phyloP scores from a whole-genome alignment of 2,113 vertebrate species.

The Pseudonaja textilis region DNA sequence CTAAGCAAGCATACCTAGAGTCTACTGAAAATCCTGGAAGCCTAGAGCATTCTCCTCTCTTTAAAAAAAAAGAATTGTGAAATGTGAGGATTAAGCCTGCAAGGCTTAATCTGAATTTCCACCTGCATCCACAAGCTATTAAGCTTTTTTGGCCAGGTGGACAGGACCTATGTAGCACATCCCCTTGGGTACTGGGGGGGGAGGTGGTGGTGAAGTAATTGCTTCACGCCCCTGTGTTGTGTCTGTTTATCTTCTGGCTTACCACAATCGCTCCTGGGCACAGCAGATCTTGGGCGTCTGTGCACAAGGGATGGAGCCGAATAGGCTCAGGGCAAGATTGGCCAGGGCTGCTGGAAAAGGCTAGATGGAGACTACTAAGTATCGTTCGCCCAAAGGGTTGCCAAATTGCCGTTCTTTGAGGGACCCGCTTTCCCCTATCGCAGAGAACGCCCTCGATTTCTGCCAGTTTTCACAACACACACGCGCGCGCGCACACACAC shows the following conservation, averaged over 20 bases:
- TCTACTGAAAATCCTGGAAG: background rate
- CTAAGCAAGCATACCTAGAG: background rate
- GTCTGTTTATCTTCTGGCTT: background rate
- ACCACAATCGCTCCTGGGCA: background rate
- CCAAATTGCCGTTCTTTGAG: background rate
- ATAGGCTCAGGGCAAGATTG: background rate
- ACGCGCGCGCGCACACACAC: too few species aligned
- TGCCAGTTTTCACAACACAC: background rate
- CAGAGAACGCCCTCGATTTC: background rate
- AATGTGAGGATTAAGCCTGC: background rate
- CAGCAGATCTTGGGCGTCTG: background rate
- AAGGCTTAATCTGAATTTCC: background rate
- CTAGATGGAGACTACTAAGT: background rate
- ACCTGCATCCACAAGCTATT: background rate
- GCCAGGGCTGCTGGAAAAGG: background rate
- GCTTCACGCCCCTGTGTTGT: background rate
- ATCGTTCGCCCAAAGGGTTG: background rate
- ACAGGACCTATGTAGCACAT: background rate
- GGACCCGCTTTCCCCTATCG: background rate
- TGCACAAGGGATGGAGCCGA: background rate
- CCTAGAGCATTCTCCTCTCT: background rate
- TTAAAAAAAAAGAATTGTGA: background rate
- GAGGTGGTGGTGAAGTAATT: background rate
- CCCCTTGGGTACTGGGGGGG: background rate
- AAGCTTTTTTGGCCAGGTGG: background rate